These are phyloP conservation scores for Bergia puertoricense DNA, from an alignment of 92 coral and sea anemone genomes.

Conservation along the genomic window DNA sequence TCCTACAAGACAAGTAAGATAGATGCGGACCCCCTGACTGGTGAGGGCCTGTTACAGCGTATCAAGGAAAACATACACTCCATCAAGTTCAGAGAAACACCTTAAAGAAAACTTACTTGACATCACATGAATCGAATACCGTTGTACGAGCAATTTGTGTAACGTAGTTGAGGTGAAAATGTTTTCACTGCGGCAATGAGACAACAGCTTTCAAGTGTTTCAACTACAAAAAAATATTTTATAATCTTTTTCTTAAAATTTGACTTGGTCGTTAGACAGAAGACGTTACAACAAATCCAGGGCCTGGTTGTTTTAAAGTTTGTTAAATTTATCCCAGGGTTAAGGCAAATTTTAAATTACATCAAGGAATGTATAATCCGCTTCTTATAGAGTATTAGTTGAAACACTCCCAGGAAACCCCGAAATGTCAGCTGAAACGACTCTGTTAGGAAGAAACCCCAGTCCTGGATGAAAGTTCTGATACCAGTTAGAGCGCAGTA, in stretches of 20 bases:
- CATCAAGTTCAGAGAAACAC: slow-evolving; percentile 78
- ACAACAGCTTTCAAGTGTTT: not conserved
- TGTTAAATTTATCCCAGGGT: no score
- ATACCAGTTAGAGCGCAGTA: no score
- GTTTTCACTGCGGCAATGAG: not conserved
- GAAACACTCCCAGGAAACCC: no score
- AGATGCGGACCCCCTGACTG: slow-evolving; percentile 74
- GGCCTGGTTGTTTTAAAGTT: not conserved
- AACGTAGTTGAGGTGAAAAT: not conserved
- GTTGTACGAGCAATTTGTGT: not conserved
- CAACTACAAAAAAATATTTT: not conserved
- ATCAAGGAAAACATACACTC: slow-evolving; percentile 76
- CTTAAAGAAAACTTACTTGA: slow-evolving; percentile 42
- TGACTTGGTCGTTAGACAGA: not conserved
- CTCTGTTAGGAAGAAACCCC: no score
- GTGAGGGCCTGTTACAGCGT: slow-evolving; percentile 70
- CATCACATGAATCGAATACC: not conserved
- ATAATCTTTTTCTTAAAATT: not conserved
- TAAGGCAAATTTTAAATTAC: no score
- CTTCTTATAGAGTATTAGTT: no score
- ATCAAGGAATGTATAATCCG: no score
- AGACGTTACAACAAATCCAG: not conserved
- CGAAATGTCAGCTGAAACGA: no score
- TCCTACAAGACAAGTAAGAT: slow-evolving; percentile 90
- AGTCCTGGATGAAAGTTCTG: no score